These are phyloP conservation scores for Rhabdomys pumilio DNA, from an alignment of 2,797 vertebrate species.

Conservation along the genomic window DNA sequence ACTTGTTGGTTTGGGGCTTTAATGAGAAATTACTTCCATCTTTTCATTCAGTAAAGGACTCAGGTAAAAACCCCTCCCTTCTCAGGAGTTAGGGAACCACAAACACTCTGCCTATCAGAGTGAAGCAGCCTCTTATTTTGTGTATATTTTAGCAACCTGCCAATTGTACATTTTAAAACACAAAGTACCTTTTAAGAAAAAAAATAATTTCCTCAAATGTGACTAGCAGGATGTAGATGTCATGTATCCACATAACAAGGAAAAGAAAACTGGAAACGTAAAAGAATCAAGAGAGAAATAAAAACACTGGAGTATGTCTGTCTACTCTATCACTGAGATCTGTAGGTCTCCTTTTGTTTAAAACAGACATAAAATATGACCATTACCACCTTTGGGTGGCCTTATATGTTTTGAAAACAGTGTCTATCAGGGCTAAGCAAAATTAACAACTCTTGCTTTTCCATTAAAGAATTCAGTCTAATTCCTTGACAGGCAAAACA, in stretches of 20 bases:
- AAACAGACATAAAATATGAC: slow-evolving; percentile 78
- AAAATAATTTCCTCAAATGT: slow-evolving; percentile 80
- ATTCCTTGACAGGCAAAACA: slow-evolving; percentile 89
- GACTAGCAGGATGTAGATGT: slow-evolving; percentile 81
- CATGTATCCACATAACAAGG: slow-evolving; percentile 18
- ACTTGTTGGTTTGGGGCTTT: slow-evolving; percentile 55
- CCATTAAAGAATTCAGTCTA: slow-evolving; percentile 86
- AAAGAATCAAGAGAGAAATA: slow-evolving; percentile 5
- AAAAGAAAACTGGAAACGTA: neutral
- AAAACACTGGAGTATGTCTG: slow-evolving; percentile 72
- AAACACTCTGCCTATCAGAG: neutral
- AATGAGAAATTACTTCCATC: slow-evolving; percentile 65
- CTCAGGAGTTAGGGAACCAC: neutral
- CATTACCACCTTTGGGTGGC: slow-evolving; percentile 84
- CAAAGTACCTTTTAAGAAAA: slow-evolving; percentile 67
- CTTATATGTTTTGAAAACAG: slow-evolving; percentile 85
- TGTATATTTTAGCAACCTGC: slow-evolving; percentile 80
- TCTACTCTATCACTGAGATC: slow-evolving; percentile 78
- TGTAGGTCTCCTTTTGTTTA: slow-evolving; percentile 79
- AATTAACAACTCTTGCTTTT: slow-evolving; percentile 89
- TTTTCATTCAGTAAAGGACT: slow-evolving; percentile 58
- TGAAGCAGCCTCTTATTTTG: neutral
- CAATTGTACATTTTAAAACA: slow-evolving; percentile 84
- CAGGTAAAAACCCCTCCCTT: slow-evolving; percentile 49
- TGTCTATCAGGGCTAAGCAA: slow-evolving; percentile 87